phyloP scores from a whole-genome alignment of 2,797 vertebrate species.

The Acanthiza pusilla region DNA sequence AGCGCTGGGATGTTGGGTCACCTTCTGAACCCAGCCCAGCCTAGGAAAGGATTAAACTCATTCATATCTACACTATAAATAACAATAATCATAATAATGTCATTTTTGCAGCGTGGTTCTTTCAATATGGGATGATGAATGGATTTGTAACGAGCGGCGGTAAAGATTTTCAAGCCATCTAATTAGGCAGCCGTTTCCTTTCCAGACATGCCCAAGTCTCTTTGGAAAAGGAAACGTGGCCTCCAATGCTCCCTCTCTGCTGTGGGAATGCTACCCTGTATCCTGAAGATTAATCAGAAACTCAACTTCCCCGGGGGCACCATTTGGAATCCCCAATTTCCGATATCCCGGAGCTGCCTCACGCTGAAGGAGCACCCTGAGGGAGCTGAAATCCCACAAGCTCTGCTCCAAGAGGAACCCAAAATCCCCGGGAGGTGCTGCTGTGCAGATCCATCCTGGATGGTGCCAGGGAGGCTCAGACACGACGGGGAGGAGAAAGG shows the following conservation, averaged over 20 bases:
- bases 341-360: accelerated
- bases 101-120: not conserved
- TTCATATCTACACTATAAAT: not conserved
- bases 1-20: not conserved
- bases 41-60: not conserved
- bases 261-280: not conserved
- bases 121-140: slow-evolving; percentile 2
- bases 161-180: slow-evolving; percentile 41
- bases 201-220: slow-evolving; percentile 1
- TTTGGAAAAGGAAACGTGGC: slow-evolving; percentile 27
- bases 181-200: slow-evolving; percentile 23
- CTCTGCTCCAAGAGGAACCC: not conserved
- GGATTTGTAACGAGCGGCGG: not conserved
- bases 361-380: not conserved
- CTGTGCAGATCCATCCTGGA: not conserved
- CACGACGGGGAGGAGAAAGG: not conserved
- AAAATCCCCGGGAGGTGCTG: not conserved
- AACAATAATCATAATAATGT: not conserved
- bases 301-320: accelerated
- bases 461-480: not conserved
- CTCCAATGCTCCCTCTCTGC: not conserved
- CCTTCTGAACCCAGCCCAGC: not conserved
- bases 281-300: not conserved
- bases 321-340: not conserved
- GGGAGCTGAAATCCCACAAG: not conserved